Evolutionary conservation across 2,888 invertebrate species (phyloP).

Genomic region (Tachina grossa): DNA sequence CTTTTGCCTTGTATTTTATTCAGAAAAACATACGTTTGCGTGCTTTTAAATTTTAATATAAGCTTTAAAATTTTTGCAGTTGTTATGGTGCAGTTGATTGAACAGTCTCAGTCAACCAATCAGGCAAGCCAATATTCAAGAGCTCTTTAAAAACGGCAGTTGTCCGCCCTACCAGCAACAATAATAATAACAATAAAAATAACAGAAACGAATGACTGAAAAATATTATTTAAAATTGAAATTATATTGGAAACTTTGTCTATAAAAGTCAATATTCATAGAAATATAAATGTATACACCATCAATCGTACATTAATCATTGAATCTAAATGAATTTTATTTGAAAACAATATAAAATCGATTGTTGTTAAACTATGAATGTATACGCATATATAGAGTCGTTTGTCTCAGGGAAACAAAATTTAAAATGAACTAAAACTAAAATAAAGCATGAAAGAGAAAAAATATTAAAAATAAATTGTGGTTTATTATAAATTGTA

Average conservation of each 20-base stretch:
- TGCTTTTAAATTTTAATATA: conserved; percentile 31
- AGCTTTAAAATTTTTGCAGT: conserved; percentile 39
- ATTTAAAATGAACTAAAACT: conserved; percentile 23
- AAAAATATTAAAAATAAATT: conserved; percentile 45
- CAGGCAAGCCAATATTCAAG: conserved; percentile 36
- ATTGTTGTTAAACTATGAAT: conserved; percentile 57
- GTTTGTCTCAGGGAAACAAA: background rate
- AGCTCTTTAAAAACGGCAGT: conserved; percentile 14
- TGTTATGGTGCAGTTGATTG: conserved; percentile 65
- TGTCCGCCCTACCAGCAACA: conserved; percentile 26
- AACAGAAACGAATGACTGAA: conserved; percentile 50
- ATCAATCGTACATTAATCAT: conserved; percentile 19
- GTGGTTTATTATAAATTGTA: background rate
- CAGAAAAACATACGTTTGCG: conserved; percentile 33
- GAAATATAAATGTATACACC: conserved; percentile 21
- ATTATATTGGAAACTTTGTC: conserved; percentile 69
- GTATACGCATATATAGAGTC: conserved; percentile 7
- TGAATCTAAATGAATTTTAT: conserved; percentile 57
- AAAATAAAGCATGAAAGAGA: background rate
- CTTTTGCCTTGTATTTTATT: conserved; percentile 41
- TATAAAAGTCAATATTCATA: conserved; percentile 68
- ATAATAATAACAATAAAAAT: conserved; percentile 4
- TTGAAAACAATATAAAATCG: conserved; percentile 65
- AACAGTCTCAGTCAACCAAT: conserved; percentile 62
- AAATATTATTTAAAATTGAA: conserved; percentile 70